Conservation (phyloP, 2,888 invertebrate genomes). For the Lampropteryx suffumata region DNA sequence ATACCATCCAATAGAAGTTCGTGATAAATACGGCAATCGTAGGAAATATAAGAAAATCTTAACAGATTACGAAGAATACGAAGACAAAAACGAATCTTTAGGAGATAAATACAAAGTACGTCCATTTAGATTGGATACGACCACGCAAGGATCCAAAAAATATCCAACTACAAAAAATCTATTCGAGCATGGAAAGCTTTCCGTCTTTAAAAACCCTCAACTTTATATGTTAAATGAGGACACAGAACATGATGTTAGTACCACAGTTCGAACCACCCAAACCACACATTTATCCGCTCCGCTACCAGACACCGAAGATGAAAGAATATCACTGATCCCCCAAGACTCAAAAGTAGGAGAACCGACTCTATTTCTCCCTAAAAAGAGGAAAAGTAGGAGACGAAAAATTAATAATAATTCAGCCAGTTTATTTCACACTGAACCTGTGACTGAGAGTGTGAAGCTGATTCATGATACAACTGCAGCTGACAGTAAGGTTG, state of each 20-base stretch:
- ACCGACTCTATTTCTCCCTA: slow-evolving; percentile 68
- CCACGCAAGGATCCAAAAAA: slow-evolving; percentile 35
- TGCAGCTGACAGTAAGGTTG: slow-evolving; percentile 26
- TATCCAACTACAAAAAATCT: slow-evolving; percentile 39
- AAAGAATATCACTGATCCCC: slow-evolving; percentile 65
- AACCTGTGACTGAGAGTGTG: slow-evolving; percentile 38
- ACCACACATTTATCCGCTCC: slow-evolving; percentile 41
- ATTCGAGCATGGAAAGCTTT: slow-evolving; percentile 52
- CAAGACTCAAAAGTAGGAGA: slow-evolving; percentile 54
- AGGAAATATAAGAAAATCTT: slow-evolving; percentile 26
- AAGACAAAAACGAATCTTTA: slow-evolving; percentile 43
- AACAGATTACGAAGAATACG: slow-evolving; percentile 64
- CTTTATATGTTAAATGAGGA: slow-evolving; percentile 58
- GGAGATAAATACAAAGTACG: slow-evolving; percentile 58
- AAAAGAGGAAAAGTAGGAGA: slow-evolving; percentile 53
- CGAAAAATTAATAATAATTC: slow-evolving; percentile 40
- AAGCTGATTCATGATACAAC: slow-evolving; percentile 33
- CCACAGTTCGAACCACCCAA: slow-evolving; percentile 23
- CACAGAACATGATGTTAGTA: slow-evolving; percentile 34
- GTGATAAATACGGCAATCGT: slow-evolving; percentile 49
- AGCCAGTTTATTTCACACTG: slow-evolving; percentile 26
- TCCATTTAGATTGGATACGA: slow-evolving; percentile 32
- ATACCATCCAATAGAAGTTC: slow-evolving; percentile 21
- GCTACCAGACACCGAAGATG: slow-evolving; percentile 38
- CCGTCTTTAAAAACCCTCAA: slow-evolving; percentile 67